These are phyloP conservation scores for Hyles lineata DNA, from an alignment of 2,888 invertebrate genomes.

Conservation along the genomic window DNA sequence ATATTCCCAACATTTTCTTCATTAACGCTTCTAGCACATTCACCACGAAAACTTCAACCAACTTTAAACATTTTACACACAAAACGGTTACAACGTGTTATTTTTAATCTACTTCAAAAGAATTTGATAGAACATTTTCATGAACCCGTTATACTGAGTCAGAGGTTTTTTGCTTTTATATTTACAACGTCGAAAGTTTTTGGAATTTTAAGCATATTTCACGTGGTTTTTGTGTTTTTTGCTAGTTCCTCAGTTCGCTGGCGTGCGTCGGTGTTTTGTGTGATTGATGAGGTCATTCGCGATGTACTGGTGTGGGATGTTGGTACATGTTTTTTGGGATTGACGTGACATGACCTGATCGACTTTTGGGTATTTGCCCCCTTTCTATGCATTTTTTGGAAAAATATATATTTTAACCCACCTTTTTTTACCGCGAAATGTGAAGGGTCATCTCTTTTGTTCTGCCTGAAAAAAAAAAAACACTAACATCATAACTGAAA, in stretches of 20 bases:
- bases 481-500: too few species aligned
- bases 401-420: background rate
- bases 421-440: too few species aligned
- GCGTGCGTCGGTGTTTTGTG: background rate
- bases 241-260: background rate
- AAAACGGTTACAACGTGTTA: background rate
- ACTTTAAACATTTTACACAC: background rate
- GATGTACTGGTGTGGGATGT: background rate
- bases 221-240: background rate
- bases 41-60: too few species aligned
- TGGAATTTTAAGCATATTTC: conserved; percentile 13
- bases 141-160: conserved; percentile 1
- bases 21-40: too few species aligned
- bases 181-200: background rate
- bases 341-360: background rate
- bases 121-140: conserved; percentile 21
- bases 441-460: too few species aligned
- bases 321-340: background rate
- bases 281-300: background rate
- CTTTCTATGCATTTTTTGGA: background rate
- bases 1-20: too few species aligned
- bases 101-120: background rate
- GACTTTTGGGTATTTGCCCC: background rate
- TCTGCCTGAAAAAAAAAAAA: too few species aligned
- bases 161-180: conserved; percentile 10